Evolutionary conservation across 2,113 vertebrate species (phyloP), one percentile per base, ranked within the genome.

Genomic region (Oxyura jamaicensis): DNA sequence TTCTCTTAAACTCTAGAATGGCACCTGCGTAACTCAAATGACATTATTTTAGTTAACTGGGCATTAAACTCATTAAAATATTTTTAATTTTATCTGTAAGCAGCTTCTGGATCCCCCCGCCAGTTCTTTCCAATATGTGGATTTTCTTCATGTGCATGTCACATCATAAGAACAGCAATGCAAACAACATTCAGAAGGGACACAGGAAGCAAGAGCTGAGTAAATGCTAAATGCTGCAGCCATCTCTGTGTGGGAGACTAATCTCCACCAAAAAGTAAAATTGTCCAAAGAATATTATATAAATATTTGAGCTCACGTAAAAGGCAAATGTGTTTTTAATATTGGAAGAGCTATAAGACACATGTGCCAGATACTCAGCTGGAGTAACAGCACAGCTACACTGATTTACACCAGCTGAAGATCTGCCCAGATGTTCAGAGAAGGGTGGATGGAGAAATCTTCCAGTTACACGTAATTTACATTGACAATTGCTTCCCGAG

Each of bases 401-500:
- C 3, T 13, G 80, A 89, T 89, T 94, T 96, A 86, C 81, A 95
- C 73, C 77, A 90, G 86, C 80, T 95, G 92, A 88, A 88, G 76
- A 14, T 84, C 60, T 93, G 71, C 80, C 83, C 83, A 88, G 90
- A 92, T 90, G 69, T 93, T 88, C 53, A 65, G 88, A 86, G 83
- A 92, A 62, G 83, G 60, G 48, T 90, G 76, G 86, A 81, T 62
- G 65, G 35, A 95, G 69, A 92, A 95, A 75, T 89, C 77, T 87
- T 91, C 62, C 69, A 79, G 31, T 79, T 92, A 50, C 25, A 15
- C 33, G 8, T 91, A 90, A 85, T 66, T 88, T 69, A 85, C 52
- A 83, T 67, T 90, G 89, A 88, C 88, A 88, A 7, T 44, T 86
- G 59, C 69, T 90, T 95, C 93, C 95, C 55, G 73, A 79, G 29